Base-by-base conservation (phyloP, 2,113 vertebrate species). In the Ailurus styani region DNA sequence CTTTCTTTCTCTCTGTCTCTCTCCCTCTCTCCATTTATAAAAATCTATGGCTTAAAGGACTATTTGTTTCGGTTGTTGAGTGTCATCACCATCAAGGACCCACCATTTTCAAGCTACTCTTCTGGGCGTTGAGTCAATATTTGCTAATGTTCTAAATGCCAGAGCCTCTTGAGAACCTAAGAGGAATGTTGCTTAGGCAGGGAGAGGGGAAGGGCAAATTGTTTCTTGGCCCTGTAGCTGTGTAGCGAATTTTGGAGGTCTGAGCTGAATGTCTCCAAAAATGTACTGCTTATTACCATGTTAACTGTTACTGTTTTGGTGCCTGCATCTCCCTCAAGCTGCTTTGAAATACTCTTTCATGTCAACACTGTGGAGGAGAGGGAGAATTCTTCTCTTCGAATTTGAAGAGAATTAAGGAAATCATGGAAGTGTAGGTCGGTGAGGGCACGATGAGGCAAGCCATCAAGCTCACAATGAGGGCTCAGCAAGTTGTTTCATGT, bases 401-500 rank as follows among this genome's bases (percentile, higher is more conserved):
- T 91, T 98, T 45, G 42, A 47, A 47, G 73, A 77, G 73, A 77
- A 77, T 17, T 47, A 93, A 96, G 47, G 91, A 37, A 94, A 89
- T 96, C n/a, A 29, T 81, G 86, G 78, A 91, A 95, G 82, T 21
- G 6, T 52, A 77, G 60, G 34, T 91, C 72, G 95, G 47, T 3
- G 8, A 81, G n/a, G 85, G 77, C 73, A 29, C 1, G 27, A 81
- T 34, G 79, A 97, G 78, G 88, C 93, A 95, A 97, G 97, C 97
- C 87, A 42, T 25, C 0, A 2, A 93, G 95, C 90, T 98, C 20
- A 66, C 64, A 70, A 68, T 29, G 90, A 98, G 82, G 2, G 6
- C 93, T 97, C 4, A 47, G 93, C 94, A 0, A 97, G 97, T 98
- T 97, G 85, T 78, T 98, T 98, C 98, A 88, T 94, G 98, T 97